phyloP scores from a whole-genome alignment of 2,797 vertebrate species.

The Chromis chromis region DNA sequence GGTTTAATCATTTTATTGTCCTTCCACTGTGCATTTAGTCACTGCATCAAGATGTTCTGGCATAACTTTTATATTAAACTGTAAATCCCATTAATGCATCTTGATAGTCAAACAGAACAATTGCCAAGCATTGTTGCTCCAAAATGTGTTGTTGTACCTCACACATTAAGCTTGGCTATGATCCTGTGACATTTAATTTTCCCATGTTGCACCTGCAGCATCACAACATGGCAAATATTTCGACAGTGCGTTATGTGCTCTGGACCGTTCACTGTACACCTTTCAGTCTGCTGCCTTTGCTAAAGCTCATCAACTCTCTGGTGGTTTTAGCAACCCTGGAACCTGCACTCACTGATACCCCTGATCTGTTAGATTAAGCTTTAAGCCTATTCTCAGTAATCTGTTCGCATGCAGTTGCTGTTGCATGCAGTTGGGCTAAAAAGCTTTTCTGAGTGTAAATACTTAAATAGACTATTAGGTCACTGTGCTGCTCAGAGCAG shows the following conservation, averaged over 20 bases:
- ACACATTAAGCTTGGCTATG: not conserved
- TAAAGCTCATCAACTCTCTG: not conserved
- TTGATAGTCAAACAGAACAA: too few species aligned
- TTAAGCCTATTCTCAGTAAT: conserved; percentile 30
- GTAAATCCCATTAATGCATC: too few species aligned
- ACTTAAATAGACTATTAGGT: not conserved
- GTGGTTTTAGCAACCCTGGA: not conserved
- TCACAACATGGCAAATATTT: not conserved
- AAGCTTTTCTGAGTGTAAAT: conserved; percentile 10
- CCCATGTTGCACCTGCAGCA: not conserved
- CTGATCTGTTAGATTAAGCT: conserved; percentile 28
- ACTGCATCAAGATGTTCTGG: too few species aligned
- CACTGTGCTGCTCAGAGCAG: not conserved
- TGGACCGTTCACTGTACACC: not conserved
- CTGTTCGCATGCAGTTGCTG: conserved; percentile 10
- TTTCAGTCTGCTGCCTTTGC: not conserved
- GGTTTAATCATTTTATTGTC: too few species aligned
- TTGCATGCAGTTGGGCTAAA: conserved; percentile 6
- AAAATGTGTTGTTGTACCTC: too few species aligned
- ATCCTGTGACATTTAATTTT: not conserved
- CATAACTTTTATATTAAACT: too few species aligned
- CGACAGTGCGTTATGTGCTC: not conserved
- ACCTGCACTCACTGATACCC: not conserved
- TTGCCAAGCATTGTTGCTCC: too few species aligned
- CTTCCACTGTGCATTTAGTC: too few species aligned